Base-by-base conservation (phyloP, 2,113 vertebrate species). In the Lepus americanus region DNA sequence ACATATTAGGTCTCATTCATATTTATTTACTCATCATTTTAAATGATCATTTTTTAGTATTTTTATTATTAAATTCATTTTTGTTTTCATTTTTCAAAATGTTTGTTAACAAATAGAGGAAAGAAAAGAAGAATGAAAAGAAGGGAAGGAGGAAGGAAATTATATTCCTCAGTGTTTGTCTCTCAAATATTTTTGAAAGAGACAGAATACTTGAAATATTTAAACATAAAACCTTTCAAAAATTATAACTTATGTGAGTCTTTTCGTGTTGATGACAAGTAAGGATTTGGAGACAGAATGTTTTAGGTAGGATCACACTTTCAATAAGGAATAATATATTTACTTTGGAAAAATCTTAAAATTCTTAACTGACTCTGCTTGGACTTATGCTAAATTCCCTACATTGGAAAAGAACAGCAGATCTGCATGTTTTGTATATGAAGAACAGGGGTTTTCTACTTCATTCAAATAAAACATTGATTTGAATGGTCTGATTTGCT, bases 261-360 rank as follows among this genome's bases (percentile, higher is more conserved):
- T 90, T 79, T 93, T 44, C 61, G 25, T 72, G 51, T 51, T 77
- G 13, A 53, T 77, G 33, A 81, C 12, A 55, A 77, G 6, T 6
- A 49, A 83, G 3, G 27, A 27, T 90, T 74, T 78, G 33, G 51
- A 61, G 33, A 55, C 7, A 44, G 78, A 73, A 70, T 39, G 17
- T 22, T 95, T 69, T 51, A 23, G 72, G 3, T 17, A 67, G 51
- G 17, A 63, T 59, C 59, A 39, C 10, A 27, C 70, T 69, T 91
- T 87, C 67, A n/a, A 8, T 31, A 73, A 69, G 67, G 86, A 74
- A 64, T 3, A 63, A 77, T 73, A 77, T 73, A 81, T 77, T 82
- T 93, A 20, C 70, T 93, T 73, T 78, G 69, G 39, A 86, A 89
- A 59, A 78, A 82, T 29, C 4, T 67, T 86, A 82, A 39, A 61